A percentile compares a stretch with the other conserved stretches of the same genome.
phyloP scores from a whole-genome alignment of 1,140 invertebrate species.

The Hyposmocoma kahamanoa region DNA sequence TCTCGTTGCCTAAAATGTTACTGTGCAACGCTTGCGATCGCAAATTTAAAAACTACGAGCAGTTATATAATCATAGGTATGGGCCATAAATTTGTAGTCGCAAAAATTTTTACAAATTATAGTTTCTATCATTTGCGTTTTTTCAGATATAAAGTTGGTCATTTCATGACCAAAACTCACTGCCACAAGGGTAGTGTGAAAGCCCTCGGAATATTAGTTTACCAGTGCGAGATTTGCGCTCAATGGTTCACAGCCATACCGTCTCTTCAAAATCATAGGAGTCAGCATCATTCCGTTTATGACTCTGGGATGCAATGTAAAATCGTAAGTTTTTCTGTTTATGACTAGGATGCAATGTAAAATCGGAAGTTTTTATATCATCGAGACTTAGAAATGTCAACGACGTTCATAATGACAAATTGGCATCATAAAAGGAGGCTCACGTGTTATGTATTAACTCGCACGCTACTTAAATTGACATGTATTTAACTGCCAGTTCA shows the following conservation, averaged over 20 bases:
- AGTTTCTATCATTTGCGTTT: conserved; percentile 7
- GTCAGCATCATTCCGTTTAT: conserved; percentile 34
- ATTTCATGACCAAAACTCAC: conserved; percentile 48
- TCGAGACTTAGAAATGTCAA: too few species aligned
- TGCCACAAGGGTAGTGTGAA: conserved; percentile 22
- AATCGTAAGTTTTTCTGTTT: conserved; percentile 12
- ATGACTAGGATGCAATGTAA: too few species aligned
- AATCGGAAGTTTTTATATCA: neutral
- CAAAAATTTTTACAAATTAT: neutral
- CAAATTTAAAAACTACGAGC: conserved; percentile 65
- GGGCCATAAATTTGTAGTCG: neutral
- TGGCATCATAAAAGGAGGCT: too few species aligned
- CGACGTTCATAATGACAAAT: too few species aligned
- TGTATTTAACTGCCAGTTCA: too few species aligned
- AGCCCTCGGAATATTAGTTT: conserved; percentile 27
- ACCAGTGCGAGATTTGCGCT: conserved; percentile 60
- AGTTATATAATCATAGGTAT: conserved; percentile 65
- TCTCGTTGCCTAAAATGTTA: conserved; percentile 55
- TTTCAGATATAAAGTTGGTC: conserved; percentile 52
- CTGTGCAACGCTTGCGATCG: conserved; percentile 63
- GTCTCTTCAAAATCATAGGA: conserved; percentile 42
- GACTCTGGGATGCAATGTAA: conserved; percentile 15
- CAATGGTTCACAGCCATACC: conserved; percentile 37
- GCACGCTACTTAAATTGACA: too few species aligned
- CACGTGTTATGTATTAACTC: too few species aligned